A percentile compares a stretch with the other conserved stretches of the same genome.
phyloP scores from a whole-genome alignment of 1,140 invertebrate species.

The Myzus persicae region DNA sequence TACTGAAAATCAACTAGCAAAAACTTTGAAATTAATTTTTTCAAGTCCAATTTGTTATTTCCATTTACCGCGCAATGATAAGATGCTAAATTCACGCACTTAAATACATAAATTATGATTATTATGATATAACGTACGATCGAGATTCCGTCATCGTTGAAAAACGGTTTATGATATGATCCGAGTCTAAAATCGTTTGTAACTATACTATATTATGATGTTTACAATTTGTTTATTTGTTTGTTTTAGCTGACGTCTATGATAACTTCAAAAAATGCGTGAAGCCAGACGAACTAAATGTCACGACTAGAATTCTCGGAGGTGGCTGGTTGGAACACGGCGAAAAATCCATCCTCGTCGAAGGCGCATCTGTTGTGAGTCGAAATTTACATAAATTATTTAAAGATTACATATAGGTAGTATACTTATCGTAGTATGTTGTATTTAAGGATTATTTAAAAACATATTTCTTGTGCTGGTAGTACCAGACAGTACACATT shows the following conservation, averaged over 20 bases:
- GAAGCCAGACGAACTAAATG: conserved; percentile 41
- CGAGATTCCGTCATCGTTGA: not conserved
- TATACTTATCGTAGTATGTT: not conserved
- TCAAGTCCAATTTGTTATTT: too few relatives aligned
- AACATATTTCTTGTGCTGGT: not conserved
- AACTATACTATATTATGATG: not conserved
- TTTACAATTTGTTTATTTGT: not conserved
- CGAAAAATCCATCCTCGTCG: conserved; percentile 31
- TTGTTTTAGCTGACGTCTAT: conserved; percentile 26
- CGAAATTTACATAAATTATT: not conserved
- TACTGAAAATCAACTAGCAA: too few relatives aligned
- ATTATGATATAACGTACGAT: not conserved
- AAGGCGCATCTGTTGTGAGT: conserved; percentile 53
- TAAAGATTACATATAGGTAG: not conserved
- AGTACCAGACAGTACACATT: not conserved
- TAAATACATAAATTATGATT: not conserved
- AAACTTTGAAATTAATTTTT: too few relatives aligned
- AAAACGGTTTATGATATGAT: not conserved
- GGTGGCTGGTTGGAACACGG: conserved; percentile 52
- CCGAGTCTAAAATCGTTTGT: not conserved
- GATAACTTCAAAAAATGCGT: conserved; percentile 38
- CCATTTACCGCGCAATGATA: not conserved
- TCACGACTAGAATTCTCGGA: conserved; percentile 32
- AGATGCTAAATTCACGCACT: not conserved
- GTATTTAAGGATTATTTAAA: conserved; percentile 2